These are phyloP conservation scores for Halcyon malimbica DNA, from an alignment of 2,113 vertebrate species.

Conservation along the genomic window DNA sequence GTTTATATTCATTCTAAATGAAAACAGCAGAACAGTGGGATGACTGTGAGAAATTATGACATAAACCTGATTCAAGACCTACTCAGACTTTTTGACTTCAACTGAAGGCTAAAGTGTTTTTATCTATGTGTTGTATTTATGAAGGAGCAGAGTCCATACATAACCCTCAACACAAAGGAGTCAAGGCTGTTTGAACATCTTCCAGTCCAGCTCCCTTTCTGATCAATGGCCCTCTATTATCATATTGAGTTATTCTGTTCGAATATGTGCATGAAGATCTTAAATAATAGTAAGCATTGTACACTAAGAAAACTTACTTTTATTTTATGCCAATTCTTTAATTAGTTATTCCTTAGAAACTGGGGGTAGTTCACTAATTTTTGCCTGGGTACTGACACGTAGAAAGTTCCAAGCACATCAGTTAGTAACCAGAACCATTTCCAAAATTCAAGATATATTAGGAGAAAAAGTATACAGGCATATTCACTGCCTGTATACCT, in stretches of 20 bases:
- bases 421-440: not conserved
- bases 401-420: not conserved
- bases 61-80: constrained; percentile 56
- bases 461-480: not conserved
- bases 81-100: constrained; percentile 42
- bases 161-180: not conserved
- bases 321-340: not conserved
- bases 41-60: constrained; percentile 29
- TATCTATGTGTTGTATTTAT: constrained; percentile 60
- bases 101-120: constrained; percentile 44
- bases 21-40: constrained; percentile 28
- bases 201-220: not conserved
- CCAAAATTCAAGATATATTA: not conserved
- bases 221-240: not conserved
- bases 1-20: constrained; percentile 1
- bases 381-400: not conserved
- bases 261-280: rapidly evolving
- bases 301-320: not conserved
- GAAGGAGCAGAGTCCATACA: constrained; percentile 59
- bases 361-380: not conserved
- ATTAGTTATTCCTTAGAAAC: not conserved
- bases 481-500: not conserved
- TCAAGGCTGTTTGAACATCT: not conserved
- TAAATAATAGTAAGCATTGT: not conserved
- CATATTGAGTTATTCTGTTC: not conserved